Evolutionary conservation across 2,888 invertebrate species (phyloP), one percentile per base, ranked within the genome.

Genomic region (Aporophyla lueneburgensis): DNA sequence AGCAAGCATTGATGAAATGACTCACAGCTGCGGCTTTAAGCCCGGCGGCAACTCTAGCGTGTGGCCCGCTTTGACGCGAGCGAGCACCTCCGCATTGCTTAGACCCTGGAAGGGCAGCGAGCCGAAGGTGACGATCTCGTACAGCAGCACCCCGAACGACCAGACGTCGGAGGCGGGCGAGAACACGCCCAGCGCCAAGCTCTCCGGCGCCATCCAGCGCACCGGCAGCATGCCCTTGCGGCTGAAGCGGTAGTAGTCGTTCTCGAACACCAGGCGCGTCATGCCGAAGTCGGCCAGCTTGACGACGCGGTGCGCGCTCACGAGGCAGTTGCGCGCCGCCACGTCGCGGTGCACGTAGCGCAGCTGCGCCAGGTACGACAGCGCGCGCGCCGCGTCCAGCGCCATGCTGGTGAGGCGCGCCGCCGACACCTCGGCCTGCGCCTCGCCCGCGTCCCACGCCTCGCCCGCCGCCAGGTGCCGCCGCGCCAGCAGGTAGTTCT

Each of bases 121-220:
- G 16, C 99, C 99, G 94, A 99, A 99, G 0, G 99, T 99, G 76
- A 99, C 98, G 74, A 99, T 98, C 94, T 98, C 98, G 92, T 98
- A 99, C 4, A 99, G 96, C 40, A 99, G 96, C 61, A 99, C 98
- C 9, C 99, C 99, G 92, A 98, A 99, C 54, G 98, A 98, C 99
- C 99, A 99, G 24, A 99, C 98, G 94, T 99, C 99, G 0, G 99
- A 98, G 56, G 98, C 97, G 33, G 98, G 97, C 1, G 98, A 98
- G 93, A 99, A 99, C 73, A 98, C 97, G 19, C 99, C 99, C 43
- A 98, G 96, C 5, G 97, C 97, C 24, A 99, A 95, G 86, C 98
- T 98, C 95, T 99, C 99, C 0, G 99, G 99, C 1, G 99, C 98
- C 99, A 99, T 99, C 99, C 99, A 99, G 80, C 99, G 97, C 14